phyloP scores from a whole-genome alignment of 2,113 vertebrate species.

The Vireo altiloquus region DNA sequence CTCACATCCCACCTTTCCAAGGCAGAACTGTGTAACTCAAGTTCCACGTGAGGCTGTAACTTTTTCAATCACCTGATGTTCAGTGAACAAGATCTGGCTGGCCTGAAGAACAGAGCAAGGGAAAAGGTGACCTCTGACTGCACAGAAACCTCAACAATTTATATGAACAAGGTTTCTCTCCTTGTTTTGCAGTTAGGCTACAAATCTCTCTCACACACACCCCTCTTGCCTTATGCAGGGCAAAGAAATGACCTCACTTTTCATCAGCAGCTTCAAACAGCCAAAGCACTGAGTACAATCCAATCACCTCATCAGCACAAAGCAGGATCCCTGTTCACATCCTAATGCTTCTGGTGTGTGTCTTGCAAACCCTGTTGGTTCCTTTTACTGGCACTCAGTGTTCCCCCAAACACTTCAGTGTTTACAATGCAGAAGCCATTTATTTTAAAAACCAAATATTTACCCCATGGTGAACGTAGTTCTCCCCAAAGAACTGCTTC shows the following conservation, averaged over 20 bases:
- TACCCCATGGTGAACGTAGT: conserved; percentile 92
- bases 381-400: neutral
- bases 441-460: conserved; percentile 32
- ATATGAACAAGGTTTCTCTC: neutral
- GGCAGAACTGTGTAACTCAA: neutral
- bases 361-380: neutral
- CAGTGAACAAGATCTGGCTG: neutral
- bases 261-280: neutral
- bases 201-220: neutral
- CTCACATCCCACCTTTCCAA: neutral
- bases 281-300: neutral
- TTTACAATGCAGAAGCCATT: neutral
- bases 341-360: neutral
- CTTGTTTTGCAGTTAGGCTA: neutral
- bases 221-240: neutral
- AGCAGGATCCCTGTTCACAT: neutral
- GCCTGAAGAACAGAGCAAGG: neutral
- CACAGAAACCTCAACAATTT: neutral
- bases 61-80: neutral
- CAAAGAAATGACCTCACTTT: neutral
- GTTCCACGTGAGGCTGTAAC: neutral
- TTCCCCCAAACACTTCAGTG: neutral
- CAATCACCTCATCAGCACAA: neutral
- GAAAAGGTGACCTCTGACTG: neutral
- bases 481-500: conserved; percentile 93